Percentiles rank a stretch among this genome's conserved stretches.
Conservation (phyloP, 2,888 invertebrate genomes). For the Oligia strigilis region DNA sequence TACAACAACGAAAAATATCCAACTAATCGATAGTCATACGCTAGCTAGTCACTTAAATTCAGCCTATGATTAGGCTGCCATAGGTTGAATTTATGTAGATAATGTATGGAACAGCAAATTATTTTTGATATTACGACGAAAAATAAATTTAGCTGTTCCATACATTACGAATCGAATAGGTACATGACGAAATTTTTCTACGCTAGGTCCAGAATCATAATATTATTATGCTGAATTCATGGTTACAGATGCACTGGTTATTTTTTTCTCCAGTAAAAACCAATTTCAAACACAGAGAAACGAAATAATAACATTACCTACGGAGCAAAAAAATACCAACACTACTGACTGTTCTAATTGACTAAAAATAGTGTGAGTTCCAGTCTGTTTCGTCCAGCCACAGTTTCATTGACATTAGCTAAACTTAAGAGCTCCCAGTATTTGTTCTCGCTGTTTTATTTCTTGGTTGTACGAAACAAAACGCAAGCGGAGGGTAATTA, state of each 20-base stretch:
- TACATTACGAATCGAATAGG: neutral
- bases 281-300: neutral
- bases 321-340: conserved; percentile 2
- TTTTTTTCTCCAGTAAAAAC: neutral
- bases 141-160: too few relatives aligned
- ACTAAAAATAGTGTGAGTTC: conserved; percentile 34
- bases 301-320: neutral
- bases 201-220: neutral
- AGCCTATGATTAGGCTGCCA: too few relatives aligned
- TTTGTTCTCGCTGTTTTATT: conserved; percentile 75
- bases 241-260: neutral
- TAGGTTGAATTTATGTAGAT: too few relatives aligned
- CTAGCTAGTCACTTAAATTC: too few relatives aligned
- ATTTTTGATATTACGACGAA: too few relatives aligned
- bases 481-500: conserved; percentile 78
- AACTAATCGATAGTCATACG: neutral
- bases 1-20: neutral
- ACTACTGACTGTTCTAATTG: conserved; percentile 12
- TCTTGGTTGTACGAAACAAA: conserved; percentile 73
- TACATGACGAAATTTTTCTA: neutral
- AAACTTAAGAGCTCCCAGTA: conserved; percentile 71
- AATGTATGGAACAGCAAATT: too few relatives aligned
- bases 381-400: conserved; percentile 24
- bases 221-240: neutral
- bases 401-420: conserved; percentile 49